These are phyloP conservation scores for Girardia tigrina DNA, from an alignment of 2,888 invertebrate species.

Conservation along the genomic window DNA sequence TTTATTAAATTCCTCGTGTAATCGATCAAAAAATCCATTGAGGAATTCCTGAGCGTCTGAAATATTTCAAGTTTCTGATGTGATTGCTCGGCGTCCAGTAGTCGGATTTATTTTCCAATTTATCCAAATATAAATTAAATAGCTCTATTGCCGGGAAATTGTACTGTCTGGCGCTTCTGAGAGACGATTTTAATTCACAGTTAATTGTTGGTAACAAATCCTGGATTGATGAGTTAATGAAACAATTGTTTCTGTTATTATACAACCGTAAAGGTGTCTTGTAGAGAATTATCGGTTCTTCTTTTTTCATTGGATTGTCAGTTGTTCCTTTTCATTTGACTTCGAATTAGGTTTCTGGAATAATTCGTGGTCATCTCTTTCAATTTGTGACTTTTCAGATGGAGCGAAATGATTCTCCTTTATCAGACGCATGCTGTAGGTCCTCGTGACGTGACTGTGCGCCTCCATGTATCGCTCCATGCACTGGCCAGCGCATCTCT, in stretches of 20 bases:
- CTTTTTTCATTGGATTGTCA: neutral
- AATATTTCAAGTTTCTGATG: neutral
- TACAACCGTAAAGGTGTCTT: neutral
- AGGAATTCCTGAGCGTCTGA: constrained; percentile 3
- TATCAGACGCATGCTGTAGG: too few species aligned
- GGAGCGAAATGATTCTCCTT: too few species aligned
- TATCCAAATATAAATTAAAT: neutral
- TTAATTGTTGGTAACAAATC: neutral
- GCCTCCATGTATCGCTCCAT: too few species aligned
- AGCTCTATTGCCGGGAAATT: constrained; percentile 9
- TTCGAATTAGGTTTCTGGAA: too few species aligned
- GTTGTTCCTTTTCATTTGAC: too few species aligned
- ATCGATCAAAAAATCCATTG: neutral
- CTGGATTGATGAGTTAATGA: neutral
- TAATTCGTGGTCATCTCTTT: too few species aligned
- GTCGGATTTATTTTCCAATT: constrained; percentile 5
- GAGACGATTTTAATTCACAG: neutral
- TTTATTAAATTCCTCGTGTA: neutral
- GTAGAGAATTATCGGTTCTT: neutral
- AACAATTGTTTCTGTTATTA: neutral
- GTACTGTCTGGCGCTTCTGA: neutral
- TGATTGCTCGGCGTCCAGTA: neutral
- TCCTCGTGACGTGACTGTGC: too few species aligned
- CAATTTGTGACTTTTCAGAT: too few species aligned
- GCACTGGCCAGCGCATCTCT: too few species aligned